Conservation (phyloP, 2,888 invertebrate genomes). For the Apamea sordens region DNA sequence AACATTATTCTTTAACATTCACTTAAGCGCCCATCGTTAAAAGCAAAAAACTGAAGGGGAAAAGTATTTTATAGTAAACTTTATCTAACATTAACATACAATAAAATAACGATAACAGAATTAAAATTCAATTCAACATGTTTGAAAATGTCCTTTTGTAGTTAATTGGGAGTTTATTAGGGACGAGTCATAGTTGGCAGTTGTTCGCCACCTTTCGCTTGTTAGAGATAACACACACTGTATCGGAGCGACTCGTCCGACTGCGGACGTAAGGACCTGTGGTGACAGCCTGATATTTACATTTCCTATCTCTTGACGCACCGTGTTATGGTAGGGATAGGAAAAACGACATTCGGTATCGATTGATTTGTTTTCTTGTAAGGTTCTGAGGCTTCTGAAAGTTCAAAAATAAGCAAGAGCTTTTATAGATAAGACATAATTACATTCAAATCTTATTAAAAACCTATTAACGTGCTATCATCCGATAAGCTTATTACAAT, state of each 20-base stretch:
- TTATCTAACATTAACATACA: conserved; percentile 26
- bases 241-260: conserved; percentile 23
- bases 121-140: conserved; percentile 61
- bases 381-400: not conserved
- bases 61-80: conserved; percentile 9
- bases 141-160: conserved; percentile 58
- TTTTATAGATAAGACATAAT: not conserved
- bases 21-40: conserved; percentile 33
- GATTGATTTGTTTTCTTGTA: not conserved
- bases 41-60: conserved; percentile 1
- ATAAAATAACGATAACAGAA: conserved; percentile 61
- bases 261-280: conserved; percentile 51
- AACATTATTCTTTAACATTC: conserved; percentile 29
- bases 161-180: conserved; percentile 70
- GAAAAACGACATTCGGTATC: conserved; percentile 26
- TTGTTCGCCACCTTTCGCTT: conserved; percentile 59
- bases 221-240: conserved; percentile 43
- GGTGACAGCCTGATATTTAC: conserved; percentile 74
- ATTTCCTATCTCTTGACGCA: conserved; percentile 77
- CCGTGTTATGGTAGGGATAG: conserved; percentile 74
- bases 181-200: conserved; percentile 43
- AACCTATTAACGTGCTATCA: not conserved
- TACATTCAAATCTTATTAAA: not conserved
- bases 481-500: not conserved
- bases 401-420: not conserved